A percentile compares a stretch with the other conserved stretches of the same genome.
These are phyloP conservation scores for Characodon lateralis DNA, from an alignment of 2,797 vertebrate genomes.

Conservation along the genomic window DNA sequence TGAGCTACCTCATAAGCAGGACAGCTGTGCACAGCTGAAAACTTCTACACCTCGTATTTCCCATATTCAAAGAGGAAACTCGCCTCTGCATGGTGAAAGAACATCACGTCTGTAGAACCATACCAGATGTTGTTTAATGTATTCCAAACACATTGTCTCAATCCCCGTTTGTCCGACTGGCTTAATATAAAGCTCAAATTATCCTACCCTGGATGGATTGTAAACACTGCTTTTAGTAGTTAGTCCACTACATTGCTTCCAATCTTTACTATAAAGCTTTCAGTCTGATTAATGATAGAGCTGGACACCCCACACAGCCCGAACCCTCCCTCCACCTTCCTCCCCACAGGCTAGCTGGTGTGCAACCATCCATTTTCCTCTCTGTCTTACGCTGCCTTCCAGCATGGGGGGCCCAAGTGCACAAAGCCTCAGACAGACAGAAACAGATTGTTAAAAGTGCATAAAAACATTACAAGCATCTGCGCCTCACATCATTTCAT, in stretches of 20 bases:
- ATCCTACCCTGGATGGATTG: constrained; percentile 46
- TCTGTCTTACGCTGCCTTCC: constrained; percentile 11
- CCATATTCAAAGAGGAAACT: constrained; percentile 32
- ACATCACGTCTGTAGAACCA: constrained; percentile 16
- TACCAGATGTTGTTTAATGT: constrained; percentile 30
- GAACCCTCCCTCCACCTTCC: constrained; percentile 14
- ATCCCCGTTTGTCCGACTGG: constrained; percentile 35
- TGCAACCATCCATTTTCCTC: constrained; percentile 57
- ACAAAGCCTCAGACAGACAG: constrained; percentile 44
- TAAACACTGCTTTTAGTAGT: constrained; percentile 51
- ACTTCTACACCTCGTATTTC: constrained; percentile 22
- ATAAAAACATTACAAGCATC: constrained; percentile 26
- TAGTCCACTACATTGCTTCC: constrained; percentile 33
- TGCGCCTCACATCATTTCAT: constrained; percentile 35
- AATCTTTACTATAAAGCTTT: constrained; percentile 60
- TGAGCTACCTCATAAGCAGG: constrained; percentile 18
- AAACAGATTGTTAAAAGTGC: constrained; percentile 51
- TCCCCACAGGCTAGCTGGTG: constrained; percentile 35
- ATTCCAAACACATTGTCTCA: constrained; percentile 37
- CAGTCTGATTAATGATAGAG: constrained; percentile 66
- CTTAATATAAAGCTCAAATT: constrained; percentile 53
- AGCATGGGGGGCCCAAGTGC: background rate
- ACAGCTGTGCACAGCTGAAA: constrained; percentile 24
- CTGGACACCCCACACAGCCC: constrained; percentile 21
- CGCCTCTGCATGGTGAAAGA: background rate